Conservation (phyloP, 2,888 invertebrate species). For the Habroteleia sp. region DNA sequence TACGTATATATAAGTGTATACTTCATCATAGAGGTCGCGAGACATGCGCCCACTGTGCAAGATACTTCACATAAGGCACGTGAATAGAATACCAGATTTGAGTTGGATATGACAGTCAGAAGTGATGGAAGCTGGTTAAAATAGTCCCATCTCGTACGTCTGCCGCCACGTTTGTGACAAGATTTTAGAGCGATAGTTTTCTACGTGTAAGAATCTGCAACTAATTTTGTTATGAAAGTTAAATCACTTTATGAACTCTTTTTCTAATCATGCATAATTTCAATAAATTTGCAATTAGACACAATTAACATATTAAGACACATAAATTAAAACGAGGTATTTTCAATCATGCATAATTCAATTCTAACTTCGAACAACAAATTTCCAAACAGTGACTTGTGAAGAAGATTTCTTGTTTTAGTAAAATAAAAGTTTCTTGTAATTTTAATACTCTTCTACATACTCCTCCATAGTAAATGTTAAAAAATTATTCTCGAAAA, state of each 20-base stretch:
- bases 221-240: constrained; percentile 51
- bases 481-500: too few relatives aligned
- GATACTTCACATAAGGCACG: constrained; percentile 67
- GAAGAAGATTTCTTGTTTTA: too few relatives aligned
- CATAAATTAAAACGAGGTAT: constrained; percentile 11
- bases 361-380: too few relatives aligned
- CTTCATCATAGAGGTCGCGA: constrained; percentile 38
- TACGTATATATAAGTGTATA: constrained; percentile 1
- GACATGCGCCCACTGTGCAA: constrained; percentile 53
- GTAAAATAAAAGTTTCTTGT: too few relatives aligned
- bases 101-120: constrained; percentile 68
- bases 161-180: constrained; percentile 69
- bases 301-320: background rate
- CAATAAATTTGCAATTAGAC: constrained; percentile 2
- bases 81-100: constrained; percentile 71
- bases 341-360: constrained; percentile 4
- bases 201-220: constrained; percentile 50
- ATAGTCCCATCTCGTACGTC: constrained; percentile 68
- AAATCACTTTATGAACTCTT: constrained; percentile 36
- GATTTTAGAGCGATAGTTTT: constrained; percentile 68
- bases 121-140: constrained; percentile 66
- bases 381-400: too few relatives aligned
- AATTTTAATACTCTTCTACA: too few relatives aligned
- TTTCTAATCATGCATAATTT: background rate
- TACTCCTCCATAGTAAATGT: too few relatives aligned